phyloP scores from a whole-genome alignment of 2,113 vertebrate genomes.

The Scopus umbretta region DNA sequence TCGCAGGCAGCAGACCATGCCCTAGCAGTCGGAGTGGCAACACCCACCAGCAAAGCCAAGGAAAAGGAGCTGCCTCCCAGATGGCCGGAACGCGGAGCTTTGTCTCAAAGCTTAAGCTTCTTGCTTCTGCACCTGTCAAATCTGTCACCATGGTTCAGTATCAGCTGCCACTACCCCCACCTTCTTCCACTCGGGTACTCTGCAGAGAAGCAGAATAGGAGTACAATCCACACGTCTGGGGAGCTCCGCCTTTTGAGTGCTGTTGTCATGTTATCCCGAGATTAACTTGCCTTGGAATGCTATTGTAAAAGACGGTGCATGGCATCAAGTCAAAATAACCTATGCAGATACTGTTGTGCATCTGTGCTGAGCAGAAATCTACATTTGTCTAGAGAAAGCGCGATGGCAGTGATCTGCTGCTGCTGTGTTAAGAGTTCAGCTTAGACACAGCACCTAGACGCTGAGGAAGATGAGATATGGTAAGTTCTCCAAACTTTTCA shows the following conservation, averaged over 20 bases:
- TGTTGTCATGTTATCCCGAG: background rate
- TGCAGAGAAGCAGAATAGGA: background rate
- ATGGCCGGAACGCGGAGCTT: background rate
- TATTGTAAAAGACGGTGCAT: background rate
- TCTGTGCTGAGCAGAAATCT: background rate
- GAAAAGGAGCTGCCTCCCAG: slow-evolving; percentile 4
- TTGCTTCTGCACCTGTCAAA: slow-evolving; percentile 31
- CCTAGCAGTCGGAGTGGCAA: background rate
- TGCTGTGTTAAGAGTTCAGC: background rate
- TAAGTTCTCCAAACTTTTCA: background rate
- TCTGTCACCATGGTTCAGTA: background rate
- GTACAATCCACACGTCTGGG: background rate
- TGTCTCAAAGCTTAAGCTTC: background rate
- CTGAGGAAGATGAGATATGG: background rate
- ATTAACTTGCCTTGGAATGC: background rate
- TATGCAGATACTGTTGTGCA: background rate
- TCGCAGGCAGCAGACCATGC: background rate
- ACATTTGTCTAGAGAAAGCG: background rate
- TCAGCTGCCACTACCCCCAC: background rate
- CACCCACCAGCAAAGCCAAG: background rate
- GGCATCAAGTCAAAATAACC: background rate
- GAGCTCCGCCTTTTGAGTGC: background rate
- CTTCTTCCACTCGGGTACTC: background rate
- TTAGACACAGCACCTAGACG: background rate
- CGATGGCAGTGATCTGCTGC: background rate